A percentile compares a stretch with the other conserved stretches of the same genome.
Conservation (phyloP, 30 jellyfish, hydroid and myxozoan genomes). For the Aurelia sp. region DNA sequence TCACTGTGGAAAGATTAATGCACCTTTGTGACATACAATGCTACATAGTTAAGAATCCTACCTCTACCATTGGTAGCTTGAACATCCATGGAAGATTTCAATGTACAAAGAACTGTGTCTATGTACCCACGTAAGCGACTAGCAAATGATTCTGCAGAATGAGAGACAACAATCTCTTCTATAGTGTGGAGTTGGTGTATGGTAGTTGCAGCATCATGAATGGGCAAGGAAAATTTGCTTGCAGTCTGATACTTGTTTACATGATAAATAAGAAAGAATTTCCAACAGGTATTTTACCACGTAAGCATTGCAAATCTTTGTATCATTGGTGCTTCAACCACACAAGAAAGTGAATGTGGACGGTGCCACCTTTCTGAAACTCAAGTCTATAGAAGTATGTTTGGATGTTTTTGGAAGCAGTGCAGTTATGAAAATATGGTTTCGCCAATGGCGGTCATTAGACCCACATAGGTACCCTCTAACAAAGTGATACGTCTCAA, state of each 20-base stretch:
- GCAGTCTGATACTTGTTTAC: slow-evolving; percentile 2
- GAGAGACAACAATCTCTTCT: too few species aligned
- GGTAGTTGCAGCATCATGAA: neutral
- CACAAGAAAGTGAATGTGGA: slow-evolving; percentile 16
- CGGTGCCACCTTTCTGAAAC: slow-evolving; percentile 35
- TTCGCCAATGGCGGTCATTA: slow-evolving; percentile 3
- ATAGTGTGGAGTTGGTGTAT: neutral
- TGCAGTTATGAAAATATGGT: slow-evolving; percentile 18
- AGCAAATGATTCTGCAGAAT: too few species aligned
- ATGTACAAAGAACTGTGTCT: too few species aligned
- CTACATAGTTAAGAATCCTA: slow-evolving; percentile 27
- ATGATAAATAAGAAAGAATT: neutral
- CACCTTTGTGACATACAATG: slow-evolving; percentile 40
- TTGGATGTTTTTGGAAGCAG: too few species aligned
- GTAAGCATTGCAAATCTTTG: neutral
- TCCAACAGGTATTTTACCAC: neutral
- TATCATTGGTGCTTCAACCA: neutral
- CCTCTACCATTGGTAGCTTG: slow-evolving; percentile 37
- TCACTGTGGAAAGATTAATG: slow-evolving; percentile 17
- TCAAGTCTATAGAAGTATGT: slow-evolving; percentile 42
- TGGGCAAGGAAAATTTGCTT: neutral
- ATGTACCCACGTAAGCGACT: too few species aligned
- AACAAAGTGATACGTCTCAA: neutral
- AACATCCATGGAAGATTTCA: slow-evolving; percentile 26
- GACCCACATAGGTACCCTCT: slow-evolving; percentile 52